A percentile compares a stretch with the other conserved stretches of the same genome.
phyloP scores from a whole-genome alignment of 2,888 invertebrate species.

The Serripes groenlandicus region DNA sequence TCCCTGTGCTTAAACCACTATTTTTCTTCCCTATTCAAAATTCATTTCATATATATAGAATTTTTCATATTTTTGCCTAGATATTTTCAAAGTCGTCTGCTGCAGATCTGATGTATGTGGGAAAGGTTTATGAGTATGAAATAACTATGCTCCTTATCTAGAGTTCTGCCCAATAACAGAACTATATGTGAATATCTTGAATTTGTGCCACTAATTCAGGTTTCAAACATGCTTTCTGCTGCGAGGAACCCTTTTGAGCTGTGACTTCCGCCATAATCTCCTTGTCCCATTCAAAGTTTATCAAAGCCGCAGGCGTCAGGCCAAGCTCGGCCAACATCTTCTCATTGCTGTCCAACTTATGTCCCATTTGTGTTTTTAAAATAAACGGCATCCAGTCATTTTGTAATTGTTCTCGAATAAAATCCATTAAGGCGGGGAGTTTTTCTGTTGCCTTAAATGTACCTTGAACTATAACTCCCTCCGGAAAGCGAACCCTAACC shows the following conservation, averaged over 20 bases:
- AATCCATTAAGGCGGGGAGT: conserved; percentile 91
- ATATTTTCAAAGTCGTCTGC: too few species aligned
- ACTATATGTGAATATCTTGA: conserved; percentile 31
- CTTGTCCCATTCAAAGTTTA: conserved; percentile 91
- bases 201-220: conserved; percentile 91
- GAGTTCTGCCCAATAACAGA: too few species aligned
- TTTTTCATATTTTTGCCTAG: too few species aligned
- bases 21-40: too few species aligned
- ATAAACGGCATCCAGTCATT: conserved; percentile 90
- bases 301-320: conserved; percentile 93
- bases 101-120: too few species aligned
- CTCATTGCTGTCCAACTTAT: conserved; percentile 91
- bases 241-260: conserved; percentile 76
- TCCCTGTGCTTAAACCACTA: too few species aligned
- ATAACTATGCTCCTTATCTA: too few species aligned
- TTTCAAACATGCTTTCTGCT: conserved; percentile 89
- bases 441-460: conserved; percentile 95
- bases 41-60: too few species aligned
- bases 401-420: conserved; percentile 92
- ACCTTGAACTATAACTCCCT: conserved; percentile 89
- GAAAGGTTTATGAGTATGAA: too few species aligned
- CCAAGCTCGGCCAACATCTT: conserved; percentile 91
- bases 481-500: conserved; percentile 95
- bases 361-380: conserved; percentile 90
- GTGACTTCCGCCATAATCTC: conserved; percentile 78